Evolutionary conservation across 1,140 invertebrate genomes (phyloP).

Genomic region (Drosophila carrolli): DNA sequence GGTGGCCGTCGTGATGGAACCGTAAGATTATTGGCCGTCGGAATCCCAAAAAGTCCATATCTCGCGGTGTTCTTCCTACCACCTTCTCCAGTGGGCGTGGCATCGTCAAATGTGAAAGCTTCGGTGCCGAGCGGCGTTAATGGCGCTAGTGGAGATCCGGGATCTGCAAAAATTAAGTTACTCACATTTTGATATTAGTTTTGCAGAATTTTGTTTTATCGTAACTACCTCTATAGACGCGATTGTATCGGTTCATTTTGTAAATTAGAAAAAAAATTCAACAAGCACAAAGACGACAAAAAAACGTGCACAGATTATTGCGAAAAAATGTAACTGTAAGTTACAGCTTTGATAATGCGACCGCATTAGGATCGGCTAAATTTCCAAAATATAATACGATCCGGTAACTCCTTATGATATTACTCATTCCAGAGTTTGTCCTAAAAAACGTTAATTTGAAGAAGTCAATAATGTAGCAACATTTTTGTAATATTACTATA

Average conservation of each 20-base stretch:
- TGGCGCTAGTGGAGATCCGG: constrained; percentile 53
- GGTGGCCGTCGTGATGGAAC: constrained; percentile 10
- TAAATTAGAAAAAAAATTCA: constrained; percentile 1
- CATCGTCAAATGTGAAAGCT: constrained; percentile 51
- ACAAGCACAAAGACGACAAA: constrained; percentile 22
- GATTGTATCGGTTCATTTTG: constrained; percentile 62
- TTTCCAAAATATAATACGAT: not conserved
- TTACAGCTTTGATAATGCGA: constrained; percentile 15
- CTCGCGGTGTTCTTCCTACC: not conserved
- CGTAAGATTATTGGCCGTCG: constrained; percentile 11
- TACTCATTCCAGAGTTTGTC: not conserved
- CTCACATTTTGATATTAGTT: not conserved
- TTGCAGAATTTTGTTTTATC: not conserved
- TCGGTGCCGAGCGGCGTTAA: constrained; percentile 48
- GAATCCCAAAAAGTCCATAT: constrained; percentile 5
- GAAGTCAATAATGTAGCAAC: too few species aligned
- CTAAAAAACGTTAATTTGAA: not conserved
- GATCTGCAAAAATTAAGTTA: constrained; percentile 37
- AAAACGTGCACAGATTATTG: constrained; percentile 2
- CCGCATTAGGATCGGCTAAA: not conserved
- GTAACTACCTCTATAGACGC: constrained; percentile 59
- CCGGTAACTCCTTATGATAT: not conserved
- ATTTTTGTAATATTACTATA: too few species aligned
- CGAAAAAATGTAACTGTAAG: constrained; percentile 22
- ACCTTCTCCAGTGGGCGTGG: constrained; percentile 13